These are phyloP conservation scores for Pissodes strobi DNA, from an alignment of 1,140 invertebrate genomes.

Conservation along the genomic window DNA sequence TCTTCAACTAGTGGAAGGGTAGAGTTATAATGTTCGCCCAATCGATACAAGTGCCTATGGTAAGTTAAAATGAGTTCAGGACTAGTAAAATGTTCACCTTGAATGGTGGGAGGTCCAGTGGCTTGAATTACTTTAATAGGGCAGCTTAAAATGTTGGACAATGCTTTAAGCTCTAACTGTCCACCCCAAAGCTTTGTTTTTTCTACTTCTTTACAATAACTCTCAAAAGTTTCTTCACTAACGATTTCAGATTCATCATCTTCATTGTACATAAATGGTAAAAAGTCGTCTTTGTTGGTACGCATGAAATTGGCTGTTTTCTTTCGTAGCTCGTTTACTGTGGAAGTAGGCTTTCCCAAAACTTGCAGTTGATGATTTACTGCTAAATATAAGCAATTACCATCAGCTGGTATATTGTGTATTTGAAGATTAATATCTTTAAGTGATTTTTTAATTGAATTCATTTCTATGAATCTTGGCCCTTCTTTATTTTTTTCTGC, in stretches of 20 bases:
- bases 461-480: constrained; percentile 69
- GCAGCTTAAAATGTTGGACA: constrained; percentile 77
- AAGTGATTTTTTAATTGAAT: constrained; percentile 72
- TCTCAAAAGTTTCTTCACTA: constrained; percentile 76
- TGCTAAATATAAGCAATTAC: constrained; percentile 92
- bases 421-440: constrained; percentile 70
- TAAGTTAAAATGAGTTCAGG: constrained; percentile 77
- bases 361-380: constrained; percentile 78
- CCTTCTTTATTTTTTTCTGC: constrained; percentile 76
- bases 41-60: constrained; percentile 86
- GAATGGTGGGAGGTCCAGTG: constrained; percentile 71
- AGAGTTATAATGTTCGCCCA: constrained; percentile 97
- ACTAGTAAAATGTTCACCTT: constrained; percentile 74
- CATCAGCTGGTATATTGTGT: constrained; percentile 85
- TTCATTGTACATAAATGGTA: constrained; percentile 83
- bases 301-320: constrained; percentile 77
- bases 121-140: constrained; percentile 91
- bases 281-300: constrained; percentile 78
- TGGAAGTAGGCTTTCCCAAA: constrained; percentile 52
- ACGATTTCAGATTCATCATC: constrained; percentile 72
- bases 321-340: constrained; percentile 68
- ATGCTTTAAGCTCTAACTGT: constrained; percentile 86
- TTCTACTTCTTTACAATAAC: constrained; percentile 82
- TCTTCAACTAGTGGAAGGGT: constrained; percentile 59
- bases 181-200: constrained; percentile 90